Conservation (phyloP, 2,888 invertebrate species). For the Quadroppia sp. region DNA sequence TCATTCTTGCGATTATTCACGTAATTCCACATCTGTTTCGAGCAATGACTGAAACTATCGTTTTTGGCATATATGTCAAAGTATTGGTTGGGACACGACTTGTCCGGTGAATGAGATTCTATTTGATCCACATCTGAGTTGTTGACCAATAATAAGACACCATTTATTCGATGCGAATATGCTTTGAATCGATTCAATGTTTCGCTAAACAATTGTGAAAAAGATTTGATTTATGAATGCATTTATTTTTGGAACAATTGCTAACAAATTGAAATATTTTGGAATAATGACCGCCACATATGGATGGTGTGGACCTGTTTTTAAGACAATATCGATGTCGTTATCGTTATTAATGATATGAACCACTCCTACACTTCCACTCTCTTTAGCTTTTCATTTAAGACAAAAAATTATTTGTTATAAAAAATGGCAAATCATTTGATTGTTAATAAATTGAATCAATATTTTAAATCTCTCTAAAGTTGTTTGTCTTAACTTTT, state of each 20-base stretch:
- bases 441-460: too few relatives aligned
- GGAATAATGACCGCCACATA: conserved; percentile 14
- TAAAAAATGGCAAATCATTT: background rate
- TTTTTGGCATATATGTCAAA: conserved; percentile 27
- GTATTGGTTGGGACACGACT: conserved; percentile 38
- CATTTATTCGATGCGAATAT: conserved; percentile 23
- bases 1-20: background rate
- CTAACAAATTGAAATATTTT: conserved; percentile 35
- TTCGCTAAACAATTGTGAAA: background rate
- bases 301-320: background rate
- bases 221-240: background rate
- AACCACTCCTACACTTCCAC: conserved; percentile 11
- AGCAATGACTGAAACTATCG: conserved; percentile 24
- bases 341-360: background rate
- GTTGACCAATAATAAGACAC: conserved; percentile 15
- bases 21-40: conserved; percentile 23
- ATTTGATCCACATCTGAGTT: background rate
- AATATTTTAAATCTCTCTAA: too few relatives aligned
- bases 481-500: too few relatives aligned
- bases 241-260: background rate
- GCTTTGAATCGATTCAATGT: background rate
- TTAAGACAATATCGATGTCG: conserved; percentile 11
- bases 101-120: conserved; percentile 30
- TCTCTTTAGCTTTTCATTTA: background rate
- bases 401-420: background rate